phyloP scores from a whole-genome alignment of 2,888 invertebrate species.

The Orthonevra nobilis region DNA sequence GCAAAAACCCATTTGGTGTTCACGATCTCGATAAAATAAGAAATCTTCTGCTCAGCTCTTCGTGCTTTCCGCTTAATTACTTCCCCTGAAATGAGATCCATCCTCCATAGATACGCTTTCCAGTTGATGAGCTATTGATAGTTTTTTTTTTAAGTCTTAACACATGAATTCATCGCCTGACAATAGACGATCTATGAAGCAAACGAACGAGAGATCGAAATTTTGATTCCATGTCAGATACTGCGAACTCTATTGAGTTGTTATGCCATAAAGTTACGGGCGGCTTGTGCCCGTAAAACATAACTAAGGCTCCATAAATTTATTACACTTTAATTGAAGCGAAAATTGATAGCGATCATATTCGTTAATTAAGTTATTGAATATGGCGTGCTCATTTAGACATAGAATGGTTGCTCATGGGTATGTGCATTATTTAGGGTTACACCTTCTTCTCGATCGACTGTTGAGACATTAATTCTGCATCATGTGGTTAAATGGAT shows the following conservation, averaged over 20 bases:
- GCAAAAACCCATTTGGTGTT: constrained; percentile 34
- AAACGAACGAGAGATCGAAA: constrained; percentile 28
- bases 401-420: constrained; percentile 8
- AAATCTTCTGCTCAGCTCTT: constrained; percentile 26
- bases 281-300: neutral
- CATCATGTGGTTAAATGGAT: constrained; percentile 2
- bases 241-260: constrained; percentile 22
- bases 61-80: constrained; percentile 44
- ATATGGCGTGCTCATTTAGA: constrained; percentile 10
- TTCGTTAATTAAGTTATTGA: constrained; percentile 59
- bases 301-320: too few species aligned
- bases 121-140: constrained; percentile 55
- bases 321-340: constrained; percentile 52
- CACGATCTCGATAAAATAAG: constrained; percentile 32
- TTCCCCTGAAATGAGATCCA: constrained; percentile 1
- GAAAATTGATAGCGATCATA: constrained; percentile 45
- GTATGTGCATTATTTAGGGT: neutral
- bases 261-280: constrained; percentile 2
- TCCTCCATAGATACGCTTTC: constrained; percentile 10
- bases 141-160: constrained; percentile 7
- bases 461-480: constrained; percentile 1
- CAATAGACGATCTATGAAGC: constrained; percentile 38
- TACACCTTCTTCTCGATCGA: neutral
- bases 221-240: constrained; percentile 15
- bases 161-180: constrained; percentile 19